Base-by-base conservation (phyloP, 2,888 invertebrate genomes). In the Teleiodes luculella region DNA sequence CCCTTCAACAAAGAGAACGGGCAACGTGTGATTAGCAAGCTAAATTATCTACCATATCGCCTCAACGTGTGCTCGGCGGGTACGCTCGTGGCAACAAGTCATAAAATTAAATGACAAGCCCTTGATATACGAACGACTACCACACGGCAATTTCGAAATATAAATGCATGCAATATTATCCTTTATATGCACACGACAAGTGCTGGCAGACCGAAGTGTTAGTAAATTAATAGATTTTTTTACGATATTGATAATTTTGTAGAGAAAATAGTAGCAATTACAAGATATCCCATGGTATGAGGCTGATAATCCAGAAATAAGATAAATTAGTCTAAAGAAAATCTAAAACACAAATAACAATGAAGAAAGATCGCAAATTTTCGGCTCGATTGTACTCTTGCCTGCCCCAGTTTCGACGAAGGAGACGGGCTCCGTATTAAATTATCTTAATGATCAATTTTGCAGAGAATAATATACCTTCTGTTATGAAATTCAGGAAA, bases 21-120 rank as follows among this genome's bases (percentile, higher is more conserved):
- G 68, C 68, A 70, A 73, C 73, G 71, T 75, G 80, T 83, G 83
- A 84, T 85, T 84, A 85, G 81, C 76, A 69, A 55, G 67, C 72
- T 72, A 76, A 78, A 83, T 82, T 83, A 83, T 83, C 81, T 77
- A 67, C 74, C 63, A 65, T n/a, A n/a, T 63, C 43, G 28, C 18
- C 20, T 18, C 43, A 13, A 20, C 20, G 43, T 43, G 20, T n/a
- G 43, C 20, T 28, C 13, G 5, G 14, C 13, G 43, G 5, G 33
- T 33, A 33, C 33, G n/a, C 11, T 8, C 33, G 33, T 11, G 33
- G 10, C 3, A 5, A 33, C 33, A 33, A 33, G 11, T 33, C 10
- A 33, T 33, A 11, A 33, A 11, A 10, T 8, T 11, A 33, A 33
- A 33, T 8, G 33, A 8, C 33, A 33, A 3, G 33, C n/a, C 2